Conservation (phyloP, 2,113 vertebrate genomes). For the Megaceryle maxima region DNA sequence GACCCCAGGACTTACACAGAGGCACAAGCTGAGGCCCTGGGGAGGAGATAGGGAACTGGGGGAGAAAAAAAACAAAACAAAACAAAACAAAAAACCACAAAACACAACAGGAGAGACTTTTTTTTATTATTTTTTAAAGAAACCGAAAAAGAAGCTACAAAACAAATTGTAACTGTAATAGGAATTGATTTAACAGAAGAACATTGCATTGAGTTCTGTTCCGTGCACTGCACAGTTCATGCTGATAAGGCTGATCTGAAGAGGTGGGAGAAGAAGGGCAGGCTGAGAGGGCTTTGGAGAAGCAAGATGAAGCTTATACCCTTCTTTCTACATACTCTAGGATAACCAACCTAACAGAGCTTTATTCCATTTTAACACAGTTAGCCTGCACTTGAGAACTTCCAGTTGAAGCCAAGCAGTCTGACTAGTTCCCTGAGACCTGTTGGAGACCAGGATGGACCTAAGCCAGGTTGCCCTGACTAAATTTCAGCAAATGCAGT, state of each 20-base stretch:
- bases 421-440: not conserved
- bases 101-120: constrained; percentile 64
- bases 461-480: no score
- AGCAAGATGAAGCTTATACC: not conserved
- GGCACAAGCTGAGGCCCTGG: constrained; percentile 85
- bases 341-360: not conserved
- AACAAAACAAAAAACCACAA: not conserved
- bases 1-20: constrained; percentile 86
- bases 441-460: not conserved
- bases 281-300: not conserved
- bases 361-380: not conserved
- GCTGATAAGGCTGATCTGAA: not conserved
- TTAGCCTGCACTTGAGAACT: not conserved
- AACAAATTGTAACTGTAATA: constrained; percentile 52
- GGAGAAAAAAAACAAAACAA: constrained; percentile 58
- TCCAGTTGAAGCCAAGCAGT: not conserved
- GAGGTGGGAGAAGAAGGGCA: not conserved
- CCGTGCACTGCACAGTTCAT: not conserved
- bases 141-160: constrained; percentile 18
- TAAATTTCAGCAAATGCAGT: not conserved
- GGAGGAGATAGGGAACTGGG: constrained; percentile 64
- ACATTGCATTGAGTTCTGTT: not conserved
- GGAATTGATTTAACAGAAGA: constrained; percentile 33
- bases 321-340: not conserved
- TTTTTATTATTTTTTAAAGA: not conserved